Evolutionary conservation across 1,140 invertebrate species (phyloP).

Genomic region (Drosophila santomea): DNA sequence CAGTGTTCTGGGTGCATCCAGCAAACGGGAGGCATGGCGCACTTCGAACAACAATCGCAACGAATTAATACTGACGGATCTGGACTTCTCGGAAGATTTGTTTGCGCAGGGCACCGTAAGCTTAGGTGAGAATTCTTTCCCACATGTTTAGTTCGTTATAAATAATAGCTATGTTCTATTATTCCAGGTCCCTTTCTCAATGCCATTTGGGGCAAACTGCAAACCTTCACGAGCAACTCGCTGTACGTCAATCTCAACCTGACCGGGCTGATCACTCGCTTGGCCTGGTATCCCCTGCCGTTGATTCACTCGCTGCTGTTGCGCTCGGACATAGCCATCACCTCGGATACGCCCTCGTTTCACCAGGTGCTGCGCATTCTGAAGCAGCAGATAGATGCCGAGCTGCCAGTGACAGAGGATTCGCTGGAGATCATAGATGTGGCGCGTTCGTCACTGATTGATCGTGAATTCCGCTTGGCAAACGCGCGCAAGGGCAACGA

Average conservation of each 20-base stretch:
- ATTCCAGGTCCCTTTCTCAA: conserved; percentile 92
- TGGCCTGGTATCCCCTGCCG: conserved; percentile 95
- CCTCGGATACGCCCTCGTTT: conserved; percentile 95
- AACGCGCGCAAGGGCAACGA: conserved; percentile 88
- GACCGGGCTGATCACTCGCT: conserved; percentile 93
- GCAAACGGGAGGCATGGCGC: conserved; percentile 80
- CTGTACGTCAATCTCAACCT: conserved; percentile 95
- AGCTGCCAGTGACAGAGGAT: conserved; percentile 90
- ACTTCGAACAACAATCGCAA: conserved; percentile 79
- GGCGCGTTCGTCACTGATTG: conserved; percentile 91
- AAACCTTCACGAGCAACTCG: conserved; percentile 93
- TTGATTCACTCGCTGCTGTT: conserved; percentile 94
- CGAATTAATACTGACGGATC: conserved; percentile 76
- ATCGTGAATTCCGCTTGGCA: conserved; percentile 90
- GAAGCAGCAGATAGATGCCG: conserved; percentile 94
- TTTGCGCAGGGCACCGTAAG: conserved; percentile 84
- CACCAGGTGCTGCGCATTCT: conserved; percentile 94
- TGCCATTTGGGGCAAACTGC: conserved; percentile 92
- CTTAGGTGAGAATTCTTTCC: conserved; percentile 63
- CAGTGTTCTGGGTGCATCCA: conserved; percentile 22
- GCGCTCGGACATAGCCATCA: conserved; percentile 93
- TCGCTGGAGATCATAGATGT: conserved; percentile 89
- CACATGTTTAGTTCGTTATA: background rate
- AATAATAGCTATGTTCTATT: background rate
- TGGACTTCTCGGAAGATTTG: conserved; percentile 85